A percentile compares a stretch with the other conserved stretches of the same genome.
Conservation (phyloP, 2,113 vertebrate genomes). For the Ameiurus melas region DNA sequence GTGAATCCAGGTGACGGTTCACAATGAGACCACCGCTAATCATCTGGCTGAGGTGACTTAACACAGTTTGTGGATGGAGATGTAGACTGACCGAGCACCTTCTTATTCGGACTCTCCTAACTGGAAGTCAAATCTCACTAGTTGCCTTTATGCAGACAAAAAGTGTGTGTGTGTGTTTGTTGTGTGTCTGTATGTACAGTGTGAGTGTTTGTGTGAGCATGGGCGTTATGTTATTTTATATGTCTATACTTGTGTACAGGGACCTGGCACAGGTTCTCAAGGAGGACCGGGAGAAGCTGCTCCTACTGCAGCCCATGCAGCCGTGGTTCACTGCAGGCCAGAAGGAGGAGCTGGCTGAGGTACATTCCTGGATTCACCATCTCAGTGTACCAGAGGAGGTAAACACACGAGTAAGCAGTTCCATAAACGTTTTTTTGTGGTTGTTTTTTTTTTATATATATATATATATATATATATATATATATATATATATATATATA, state of each 20-base stretch:
- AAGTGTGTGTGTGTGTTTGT: conserved; percentile 13
- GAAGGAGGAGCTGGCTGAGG: conserved; percentile 79
- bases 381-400: conserved; percentile 73
- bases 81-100: not conserved
- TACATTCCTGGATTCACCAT: conserved; percentile 79
- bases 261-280: conserved; percentile 76
- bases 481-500: no score
- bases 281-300: conserved; percentile 81
- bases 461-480: no score
- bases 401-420: conserved; percentile 71
- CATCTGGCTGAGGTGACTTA: conserved; percentile 10
- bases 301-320: conserved; percentile 73
- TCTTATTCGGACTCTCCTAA: not conserved
- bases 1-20: conserved; percentile 44
- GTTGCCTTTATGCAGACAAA: not conserved
- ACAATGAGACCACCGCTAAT: conserved; percentile 33
- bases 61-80: conserved; percentile 17
- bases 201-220: not conserved
- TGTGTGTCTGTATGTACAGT: conserved; percentile 10
- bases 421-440: not conserved
- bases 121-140: not conserved
- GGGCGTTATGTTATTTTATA: conserved; percentile 29
- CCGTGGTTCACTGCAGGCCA: conserved; percentile 81
- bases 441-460: no score
- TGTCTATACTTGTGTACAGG: conserved; percentile 62